A percentile compares a stretch with the other conserved stretches of the same genome.
Evolutionary conservation across 2,113 vertebrate genomes (phyloP).

Genomic region (Odocoileus hemionus): DNA sequence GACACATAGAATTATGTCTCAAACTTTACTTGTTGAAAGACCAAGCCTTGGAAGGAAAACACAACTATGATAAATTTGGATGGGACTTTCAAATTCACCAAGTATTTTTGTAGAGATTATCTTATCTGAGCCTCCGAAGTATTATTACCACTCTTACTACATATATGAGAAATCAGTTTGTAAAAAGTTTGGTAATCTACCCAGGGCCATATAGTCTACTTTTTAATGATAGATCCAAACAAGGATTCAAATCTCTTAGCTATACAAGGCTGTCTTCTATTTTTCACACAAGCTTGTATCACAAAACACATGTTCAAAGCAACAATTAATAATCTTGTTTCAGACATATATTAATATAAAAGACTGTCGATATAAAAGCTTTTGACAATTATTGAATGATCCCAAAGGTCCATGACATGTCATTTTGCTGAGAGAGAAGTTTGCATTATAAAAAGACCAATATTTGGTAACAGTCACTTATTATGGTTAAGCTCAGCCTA

Average conservation of each 20-base stretch:
- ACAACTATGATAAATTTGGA: background rate
- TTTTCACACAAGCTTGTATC: background rate
- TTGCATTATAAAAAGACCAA: background rate
- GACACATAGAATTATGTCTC: background rate
- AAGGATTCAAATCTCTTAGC: background rate
- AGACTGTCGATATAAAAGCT: background rate
- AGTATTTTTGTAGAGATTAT: background rate
- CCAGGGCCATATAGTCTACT: background rate
- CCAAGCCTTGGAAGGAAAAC: background rate
- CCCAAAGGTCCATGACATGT: background rate
- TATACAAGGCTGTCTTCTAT: background rate
- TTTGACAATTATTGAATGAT: background rate
- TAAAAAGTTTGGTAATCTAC: background rate
- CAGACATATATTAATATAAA: background rate
- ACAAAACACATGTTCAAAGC: background rate
- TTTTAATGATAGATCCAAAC: background rate
- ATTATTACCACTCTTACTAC: background rate
- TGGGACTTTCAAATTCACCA: background rate
- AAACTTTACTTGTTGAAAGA: background rate
- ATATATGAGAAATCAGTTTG: background rate
- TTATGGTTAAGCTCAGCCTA: background rate
- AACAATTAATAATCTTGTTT: background rate
- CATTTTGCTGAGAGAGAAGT: constrained; percentile 13
- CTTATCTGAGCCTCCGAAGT: background rate
- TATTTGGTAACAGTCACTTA: background rate